phyloP scores from a whole-genome alignment of 1,140 invertebrate species.

The Oedothorax gibbosus region DNA sequence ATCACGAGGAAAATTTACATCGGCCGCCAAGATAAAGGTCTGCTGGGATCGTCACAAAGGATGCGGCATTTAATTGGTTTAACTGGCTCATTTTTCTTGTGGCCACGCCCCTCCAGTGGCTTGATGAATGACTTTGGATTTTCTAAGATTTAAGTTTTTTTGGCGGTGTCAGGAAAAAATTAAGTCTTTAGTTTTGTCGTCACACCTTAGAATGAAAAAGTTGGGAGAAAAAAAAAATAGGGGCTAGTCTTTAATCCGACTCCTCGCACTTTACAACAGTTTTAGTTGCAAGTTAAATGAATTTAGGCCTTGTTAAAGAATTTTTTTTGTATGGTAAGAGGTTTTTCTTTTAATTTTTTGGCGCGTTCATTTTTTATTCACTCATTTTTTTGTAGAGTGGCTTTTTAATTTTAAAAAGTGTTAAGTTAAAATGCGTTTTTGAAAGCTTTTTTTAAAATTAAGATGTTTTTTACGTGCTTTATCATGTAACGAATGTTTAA shows the following conservation, averaged over 20 bases:
- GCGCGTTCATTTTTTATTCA: not conserved
- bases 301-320: slow-evolving; percentile 30
- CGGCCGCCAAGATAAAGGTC: slow-evolving; percentile 54
- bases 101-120: not conserved
- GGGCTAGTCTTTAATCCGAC: slow-evolving; percentile 46
- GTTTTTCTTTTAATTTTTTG: no score
- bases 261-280: slow-evolving; percentile 45
- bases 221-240: slow-evolving; percentile 19
- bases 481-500: no score
- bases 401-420: slow-evolving; percentile 13
- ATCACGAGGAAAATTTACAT: slow-evolving; percentile 60
- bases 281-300: slow-evolving; percentile 53
- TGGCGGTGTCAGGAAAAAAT: slow-evolving; percentile 16
- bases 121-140: slow-evolving; percentile 59
- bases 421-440: not conserved
- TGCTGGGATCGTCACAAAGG: slow-evolving; percentile 57
- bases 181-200: slow-evolving; percentile 31
- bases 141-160: slow-evolving; percentile 54
- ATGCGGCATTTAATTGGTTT: slow-evolving; percentile 61
- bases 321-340: no score
- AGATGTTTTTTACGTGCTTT: not conserved
- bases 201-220: slow-evolving; percentile 24
- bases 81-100: slow-evolving; percentile 60
- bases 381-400: not conserved
- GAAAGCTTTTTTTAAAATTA: not conserved